These are phyloP conservation scores for Gasterosteus aculeatus DNA, from an alignment of 2,113 vertebrate genomes.

Conservation along the genomic window DNA sequence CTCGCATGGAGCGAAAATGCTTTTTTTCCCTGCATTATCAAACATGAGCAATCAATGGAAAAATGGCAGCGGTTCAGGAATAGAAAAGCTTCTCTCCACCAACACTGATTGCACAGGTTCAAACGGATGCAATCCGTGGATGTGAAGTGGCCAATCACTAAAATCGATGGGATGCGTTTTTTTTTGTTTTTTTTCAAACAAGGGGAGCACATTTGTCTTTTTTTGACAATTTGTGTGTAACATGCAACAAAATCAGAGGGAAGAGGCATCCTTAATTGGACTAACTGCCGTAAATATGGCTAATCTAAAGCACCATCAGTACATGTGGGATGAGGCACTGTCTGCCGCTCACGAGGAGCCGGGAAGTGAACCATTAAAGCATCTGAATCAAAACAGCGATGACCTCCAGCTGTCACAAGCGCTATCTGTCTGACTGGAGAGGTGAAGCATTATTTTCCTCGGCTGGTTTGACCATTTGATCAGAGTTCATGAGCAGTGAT, in stretches of 20 bases:
- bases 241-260: not conserved
- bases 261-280: not conserved
- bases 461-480: constrained; percentile 2
- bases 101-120: constrained; percentile 72
- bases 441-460: constrained; percentile 33
- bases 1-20: constrained; percentile 42
- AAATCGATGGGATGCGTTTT: constrained; percentile 62
- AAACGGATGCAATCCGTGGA: constrained; percentile 67
- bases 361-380: constrained; percentile 41
- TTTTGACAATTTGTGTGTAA: constrained; percentile 30
- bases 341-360: constrained; percentile 33
- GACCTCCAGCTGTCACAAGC: constrained; percentile 63
- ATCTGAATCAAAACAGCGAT: constrained; percentile 45
- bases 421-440: constrained; percentile 36
- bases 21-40: constrained; percentile 63
- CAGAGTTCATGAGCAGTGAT: not conserved
- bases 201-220: constrained; percentile 42
- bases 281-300: not conserved
- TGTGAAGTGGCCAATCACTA: constrained; percentile 73
- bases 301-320: constrained; percentile 16
- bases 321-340: constrained; percentile 46
- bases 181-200: constrained; percentile 37
- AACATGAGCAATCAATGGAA: constrained; percentile 70
- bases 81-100: constrained; percentile 48
- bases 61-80: constrained; percentile 66